Conservation (phyloP, 2,113 vertebrate species). For the Bolborhynchus lineola region DNA sequence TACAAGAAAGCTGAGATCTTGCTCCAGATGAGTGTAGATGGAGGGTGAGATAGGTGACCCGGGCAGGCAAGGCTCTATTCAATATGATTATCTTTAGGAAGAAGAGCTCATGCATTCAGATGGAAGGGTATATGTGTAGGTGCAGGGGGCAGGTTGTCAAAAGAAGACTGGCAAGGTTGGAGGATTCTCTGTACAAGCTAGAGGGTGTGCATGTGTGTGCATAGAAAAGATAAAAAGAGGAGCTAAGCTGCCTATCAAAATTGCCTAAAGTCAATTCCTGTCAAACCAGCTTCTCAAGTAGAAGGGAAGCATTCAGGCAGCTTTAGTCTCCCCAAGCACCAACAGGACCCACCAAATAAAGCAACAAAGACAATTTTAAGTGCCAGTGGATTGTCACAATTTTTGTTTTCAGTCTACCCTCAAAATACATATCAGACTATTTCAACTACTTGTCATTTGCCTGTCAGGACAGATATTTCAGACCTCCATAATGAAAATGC, state of each 20-base stretch:
- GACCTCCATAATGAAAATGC: not conserved
- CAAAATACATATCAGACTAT: not conserved
- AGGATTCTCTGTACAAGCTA: not conserved
- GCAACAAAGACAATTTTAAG: not conserved
- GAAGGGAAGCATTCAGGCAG: not conserved
- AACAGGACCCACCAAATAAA: not conserved
- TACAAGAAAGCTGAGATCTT: not conserved
- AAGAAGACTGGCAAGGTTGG: not conserved
- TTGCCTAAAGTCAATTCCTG: not conserved
- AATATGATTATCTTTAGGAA: not conserved
- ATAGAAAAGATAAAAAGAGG: not conserved
- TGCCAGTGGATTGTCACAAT: not conserved
- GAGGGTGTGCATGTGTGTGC: not conserved
- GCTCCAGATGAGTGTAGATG: not conserved
- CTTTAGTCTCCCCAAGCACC: not conserved
- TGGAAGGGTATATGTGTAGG: not conserved
- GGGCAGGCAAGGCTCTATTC: not conserved
- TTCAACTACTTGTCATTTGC: not conserved
- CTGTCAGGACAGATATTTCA: not conserved
- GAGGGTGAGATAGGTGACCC: not conserved
- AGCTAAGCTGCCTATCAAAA: not conserved
- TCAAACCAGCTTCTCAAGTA: not conserved
- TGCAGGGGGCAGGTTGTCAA: not conserved
- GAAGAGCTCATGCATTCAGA: not conserved
- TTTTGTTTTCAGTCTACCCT: not conserved